Conservation (phyloP, 1,140 invertebrate species). For the Linepithema humile region DNA sequence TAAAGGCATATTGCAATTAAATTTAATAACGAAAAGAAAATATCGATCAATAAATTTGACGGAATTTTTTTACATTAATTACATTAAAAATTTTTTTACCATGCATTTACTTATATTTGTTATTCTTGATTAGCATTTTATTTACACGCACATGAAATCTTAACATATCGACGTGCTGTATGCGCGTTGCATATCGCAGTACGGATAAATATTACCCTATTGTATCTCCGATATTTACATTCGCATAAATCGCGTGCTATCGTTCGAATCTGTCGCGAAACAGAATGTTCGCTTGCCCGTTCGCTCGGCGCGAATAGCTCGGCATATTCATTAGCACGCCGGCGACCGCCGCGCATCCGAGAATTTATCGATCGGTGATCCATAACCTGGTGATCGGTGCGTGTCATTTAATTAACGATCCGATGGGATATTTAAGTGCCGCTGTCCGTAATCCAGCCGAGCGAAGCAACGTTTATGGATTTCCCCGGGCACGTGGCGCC, state of each 20-base stretch:
- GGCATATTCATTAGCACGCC: slow-evolving; percentile 34
- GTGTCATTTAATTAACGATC: slow-evolving; percentile 54
- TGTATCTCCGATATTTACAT: slow-evolving; percentile 28
- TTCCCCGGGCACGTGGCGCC: neutral
- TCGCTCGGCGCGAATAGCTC: neutral
- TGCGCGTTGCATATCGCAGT: neutral
- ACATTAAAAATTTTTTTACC: too few relatives aligned
- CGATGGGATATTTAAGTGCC: slow-evolving; percentile 40
- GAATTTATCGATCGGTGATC: slow-evolving; percentile 44
- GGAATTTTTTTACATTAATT: too few relatives aligned
- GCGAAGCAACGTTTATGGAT: slow-evolving; percentile 43
- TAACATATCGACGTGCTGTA: neutral
- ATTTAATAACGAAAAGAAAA: too few relatives aligned
- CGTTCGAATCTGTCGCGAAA: slow-evolving; percentile 18
- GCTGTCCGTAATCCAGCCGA: slow-evolving; percentile 19
- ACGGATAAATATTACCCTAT: slow-evolving; percentile 6
- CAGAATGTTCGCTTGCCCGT: neutral
- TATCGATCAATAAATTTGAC: too few relatives aligned
- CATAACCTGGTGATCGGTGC: slow-evolving; percentile 1
- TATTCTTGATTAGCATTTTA: neutral
- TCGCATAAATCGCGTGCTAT: slow-evolving; percentile 17
- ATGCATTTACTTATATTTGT: too few relatives aligned
- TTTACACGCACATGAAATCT: neutral
- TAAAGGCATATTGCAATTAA: too few relatives aligned
- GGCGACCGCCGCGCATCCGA: neutral